Conservation (phyloP, 2,797 vertebrate species). For the Merluccius polli region DNA sequence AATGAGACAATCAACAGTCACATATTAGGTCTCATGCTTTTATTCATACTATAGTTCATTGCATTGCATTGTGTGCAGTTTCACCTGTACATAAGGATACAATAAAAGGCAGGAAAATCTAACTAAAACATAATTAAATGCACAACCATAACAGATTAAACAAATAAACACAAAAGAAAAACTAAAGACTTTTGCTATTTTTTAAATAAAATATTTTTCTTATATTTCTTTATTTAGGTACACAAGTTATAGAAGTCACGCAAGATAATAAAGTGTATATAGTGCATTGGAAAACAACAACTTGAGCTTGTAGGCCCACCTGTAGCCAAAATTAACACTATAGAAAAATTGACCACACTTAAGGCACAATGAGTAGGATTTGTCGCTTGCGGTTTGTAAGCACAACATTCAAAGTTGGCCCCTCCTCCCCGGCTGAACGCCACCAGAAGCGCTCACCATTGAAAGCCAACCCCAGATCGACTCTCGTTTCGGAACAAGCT, state of each 20-base stretch:
- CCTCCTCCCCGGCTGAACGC: too few relatives aligned
- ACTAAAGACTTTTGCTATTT: constrained; percentile 11
- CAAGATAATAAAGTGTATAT: constrained; percentile 66
- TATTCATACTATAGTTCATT: constrained; percentile 44
- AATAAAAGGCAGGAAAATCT: constrained; percentile 31
- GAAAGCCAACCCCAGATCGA: too few relatives aligned
- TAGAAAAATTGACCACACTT: neutral
- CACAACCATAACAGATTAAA: constrained; percentile 37
- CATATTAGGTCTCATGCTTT: constrained; percentile 40
- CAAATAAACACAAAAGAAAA: constrained; percentile 47
- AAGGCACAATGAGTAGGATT: too few relatives aligned
- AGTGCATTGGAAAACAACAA: constrained; percentile 56
- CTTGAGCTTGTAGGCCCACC: neutral
- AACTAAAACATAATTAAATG: constrained; percentile 34
- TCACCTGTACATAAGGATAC: constrained; percentile 40
- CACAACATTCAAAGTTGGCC: too few relatives aligned
- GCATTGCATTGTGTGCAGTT: constrained; percentile 46
- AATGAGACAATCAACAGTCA: neutral
- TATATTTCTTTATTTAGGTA: constrained; percentile 45
- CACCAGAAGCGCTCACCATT: too few relatives aligned
- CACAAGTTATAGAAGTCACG: constrained; percentile 50
- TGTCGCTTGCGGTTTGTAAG: too few relatives aligned
- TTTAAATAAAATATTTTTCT: neutral
- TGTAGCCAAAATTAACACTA: neutral
- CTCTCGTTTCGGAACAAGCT: too few relatives aligned